Percentiles rank a stretch among this genome's conserved stretches.
These are phyloP conservation scores for Cotesia chilonis DNA, from an alignment of 1,140 invertebrate genomes.

Conservation along the genomic window DNA sequence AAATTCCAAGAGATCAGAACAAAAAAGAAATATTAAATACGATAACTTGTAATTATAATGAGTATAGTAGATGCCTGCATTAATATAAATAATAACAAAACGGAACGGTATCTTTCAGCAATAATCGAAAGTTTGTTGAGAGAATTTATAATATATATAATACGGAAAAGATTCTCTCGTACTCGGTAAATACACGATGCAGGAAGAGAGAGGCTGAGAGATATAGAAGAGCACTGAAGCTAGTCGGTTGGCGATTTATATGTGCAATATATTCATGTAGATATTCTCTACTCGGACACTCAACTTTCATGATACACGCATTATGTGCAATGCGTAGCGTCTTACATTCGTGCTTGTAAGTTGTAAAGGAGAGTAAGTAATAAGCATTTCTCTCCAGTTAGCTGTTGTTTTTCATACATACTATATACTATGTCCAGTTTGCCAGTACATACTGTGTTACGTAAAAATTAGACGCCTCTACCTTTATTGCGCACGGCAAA, in stretches of 20 bases:
- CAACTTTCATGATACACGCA: constrained; percentile 21
- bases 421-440: constrained; percentile 32
- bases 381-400: constrained; percentile 26
- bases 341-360: constrained; percentile 14
- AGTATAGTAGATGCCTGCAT: too few relatives aligned
- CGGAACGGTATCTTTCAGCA: too few relatives aligned
- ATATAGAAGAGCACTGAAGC: constrained; percentile 24
- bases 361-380: constrained; percentile 28
- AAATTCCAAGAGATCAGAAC: too few relatives aligned
- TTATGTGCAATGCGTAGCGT: background rate
- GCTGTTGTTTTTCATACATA: too few relatives aligned
- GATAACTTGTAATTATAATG: background rate
- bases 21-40: too few relatives aligned
- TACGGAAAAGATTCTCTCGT: background rate
- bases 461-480: constrained; percentile 39
- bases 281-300: constrained; percentile 1
- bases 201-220: constrained; percentile 29
- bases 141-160: constrained; percentile 5
- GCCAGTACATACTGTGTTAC: constrained; percentile 33
- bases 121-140: constrained; percentile 2
- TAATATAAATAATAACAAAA: constrained; percentile 5
- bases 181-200: background rate
- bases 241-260: constrained; percentile 9
- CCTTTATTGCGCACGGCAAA: constrained; percentile 61
- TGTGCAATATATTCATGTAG: background rate